Evolutionary conservation across 2,797 vertebrate genomes (phyloP), one percentile per base, ranked within the genome.

Genomic region (Fundulus diaphanus): DNA sequence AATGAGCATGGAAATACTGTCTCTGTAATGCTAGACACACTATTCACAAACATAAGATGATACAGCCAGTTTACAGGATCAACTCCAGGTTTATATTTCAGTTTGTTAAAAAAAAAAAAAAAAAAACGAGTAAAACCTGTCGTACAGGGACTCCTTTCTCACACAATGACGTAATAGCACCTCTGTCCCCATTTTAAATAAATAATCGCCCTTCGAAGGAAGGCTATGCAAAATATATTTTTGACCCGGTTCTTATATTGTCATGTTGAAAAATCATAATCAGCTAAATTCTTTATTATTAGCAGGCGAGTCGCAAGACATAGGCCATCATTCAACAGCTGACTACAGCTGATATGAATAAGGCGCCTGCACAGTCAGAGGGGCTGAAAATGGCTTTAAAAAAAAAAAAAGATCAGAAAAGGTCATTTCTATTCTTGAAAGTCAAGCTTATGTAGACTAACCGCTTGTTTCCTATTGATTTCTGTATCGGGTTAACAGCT

Each of bases 391-490:
- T 27, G 24, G 35, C 46, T 27, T 31, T 44, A 78, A 70, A 82
- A 80, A 8, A 29, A 48, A 78, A 70, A 82, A 80, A 8, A 29
- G 78, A 87, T 75, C 71, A 84, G 79, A 86, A 86, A n/a, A 87
- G 79, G 81, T 77, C 54, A 83, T 81, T 80, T 37, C 40, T 56
- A 29, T 59, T 84, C 65, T 63, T 82, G 67, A 59, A 77, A 68
- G 66, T 82, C 49, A 68, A 69, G 52, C 56, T 76, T 49, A 69
- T 79, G 76, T 33, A 71, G 73, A 83, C 77, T 68, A 79, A 71
- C 72, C 59, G 70, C 74, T 79, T 75, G 24, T 59, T 24, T 57
- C 27, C 11, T 79, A 93, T 89, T 76, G 83, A 92, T 87, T 82
- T 80, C 66, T 82, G 68, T 69, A 86, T 88, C 77, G 80, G 74